Base-by-base conservation (phyloP, 64 coral and sea anemone species). In the Cladopsammia gracilis region DNA sequence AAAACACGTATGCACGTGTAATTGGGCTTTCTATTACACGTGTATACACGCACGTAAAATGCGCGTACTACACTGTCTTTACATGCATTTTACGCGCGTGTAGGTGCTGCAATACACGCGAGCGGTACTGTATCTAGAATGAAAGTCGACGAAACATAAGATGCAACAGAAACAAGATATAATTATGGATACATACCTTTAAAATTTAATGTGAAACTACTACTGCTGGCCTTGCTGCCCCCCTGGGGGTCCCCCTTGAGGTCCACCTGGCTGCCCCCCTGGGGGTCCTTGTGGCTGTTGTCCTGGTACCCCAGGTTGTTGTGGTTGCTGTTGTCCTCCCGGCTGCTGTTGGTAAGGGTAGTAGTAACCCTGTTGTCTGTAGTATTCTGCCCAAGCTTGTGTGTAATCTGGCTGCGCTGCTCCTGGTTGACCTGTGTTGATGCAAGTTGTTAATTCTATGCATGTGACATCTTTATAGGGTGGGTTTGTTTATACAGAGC, bases 401-500 rank as follows among this genome's bases (percentile, higher is more conserved):
- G 94, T 89, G 92, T 99, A 99, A 73, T 99, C 98, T 5, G 98
- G 98, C 25, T 99, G 98, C n/a, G n/a, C n/a, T 34, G 81, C 88
- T 53, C 94, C 93, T 48, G 60, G 60, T 84, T 84, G 80, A 45
- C 61, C 80, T 67, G 14, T 62, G 70, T 42, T 46, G 68, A 66
- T 10, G 43, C 45, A 49, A 48, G 22, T n/a, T 22, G 47, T 42
- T 53, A 62, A 22, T 16, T 42, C 52, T 54, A 7, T 11, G 6
- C 52, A 54, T 11, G 11, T 54, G 2, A 54, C 52, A 54, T 54
- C 52, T 7, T 54, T 11, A 11, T 6, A 54, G 52, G 52, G 52
- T 54, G 52, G n/a, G n/a, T n/a, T n/a, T n/a, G n/a, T n/a, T n/a
- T n/a, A n/a, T n/a, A n/a, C n/a, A n/a, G n/a, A n/a, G n/a, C n/a